Percentiles rank a stretch among this genome's conserved stretches.
These are phyloP conservation scores for Knipowitschia caucasica DNA, from an alignment of 2,797 vertebrate genomes.

Conservation along the genomic window DNA sequence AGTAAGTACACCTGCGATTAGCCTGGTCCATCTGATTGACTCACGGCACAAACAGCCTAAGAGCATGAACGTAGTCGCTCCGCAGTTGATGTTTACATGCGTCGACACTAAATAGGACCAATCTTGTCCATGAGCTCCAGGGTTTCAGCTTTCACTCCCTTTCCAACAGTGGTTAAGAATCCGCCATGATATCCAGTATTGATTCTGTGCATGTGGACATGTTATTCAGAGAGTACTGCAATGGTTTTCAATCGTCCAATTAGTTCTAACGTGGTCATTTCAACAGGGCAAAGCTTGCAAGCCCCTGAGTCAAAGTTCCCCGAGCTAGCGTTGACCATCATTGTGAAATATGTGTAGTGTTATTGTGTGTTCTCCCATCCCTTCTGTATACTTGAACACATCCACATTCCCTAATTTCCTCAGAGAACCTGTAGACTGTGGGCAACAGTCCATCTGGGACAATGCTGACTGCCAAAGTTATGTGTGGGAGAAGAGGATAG, in stretches of 20 bases:
- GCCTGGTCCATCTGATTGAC: constrained; percentile 32
- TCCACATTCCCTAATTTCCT: constrained; percentile 35
- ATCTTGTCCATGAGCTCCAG: constrained; percentile 4
- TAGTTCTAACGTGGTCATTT: constrained; percentile 6
- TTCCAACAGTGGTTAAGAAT: not conserved
- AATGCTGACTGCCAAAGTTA: constrained; percentile 50
- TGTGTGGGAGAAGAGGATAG: constrained; percentile 35
- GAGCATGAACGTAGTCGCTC: constrained; percentile 5
- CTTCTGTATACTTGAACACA: constrained; percentile 17
- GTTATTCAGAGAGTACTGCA: constrained; percentile 1
- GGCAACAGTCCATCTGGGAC: constrained; percentile 55
- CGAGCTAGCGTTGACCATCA: not conserved
- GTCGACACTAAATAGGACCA: constrained; percentile 23
- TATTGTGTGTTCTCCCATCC: constrained; percentile 12
- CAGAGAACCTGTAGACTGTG: constrained; percentile 59
- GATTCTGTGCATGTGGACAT: not conserved
- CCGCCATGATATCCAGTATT: not conserved
- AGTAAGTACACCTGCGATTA: constrained; percentile 15
- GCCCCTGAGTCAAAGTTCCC: constrained; percentile 13
- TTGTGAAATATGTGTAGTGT: constrained; percentile 1
- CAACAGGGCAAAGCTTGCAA: not conserved
- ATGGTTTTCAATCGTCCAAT: constrained; percentile 5
- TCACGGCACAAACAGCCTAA: constrained; percentile 18
- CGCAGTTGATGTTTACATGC: constrained; percentile 35
- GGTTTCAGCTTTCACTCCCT: not conserved